Conservation (phyloP, 2,797 vertebrate genomes). For the Eidolon dupreanum region DNA sequence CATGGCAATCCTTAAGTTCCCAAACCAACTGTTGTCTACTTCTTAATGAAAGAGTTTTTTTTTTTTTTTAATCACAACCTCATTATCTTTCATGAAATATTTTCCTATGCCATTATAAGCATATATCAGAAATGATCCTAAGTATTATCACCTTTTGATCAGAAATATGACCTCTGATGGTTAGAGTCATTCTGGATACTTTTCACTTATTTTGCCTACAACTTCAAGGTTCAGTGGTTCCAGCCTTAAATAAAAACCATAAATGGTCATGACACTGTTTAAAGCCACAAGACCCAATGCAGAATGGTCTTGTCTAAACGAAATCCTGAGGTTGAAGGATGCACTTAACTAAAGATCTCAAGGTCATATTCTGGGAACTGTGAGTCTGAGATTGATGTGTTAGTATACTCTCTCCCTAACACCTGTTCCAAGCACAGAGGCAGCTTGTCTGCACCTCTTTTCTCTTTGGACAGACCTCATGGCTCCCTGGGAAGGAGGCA, state of each 20-base stretch:
- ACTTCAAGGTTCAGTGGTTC: too few relatives aligned
- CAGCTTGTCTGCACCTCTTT: neutral
- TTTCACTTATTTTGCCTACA: neutral
- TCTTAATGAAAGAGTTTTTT: neutral
- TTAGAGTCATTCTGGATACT: neutral
- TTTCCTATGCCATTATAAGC: neutral
- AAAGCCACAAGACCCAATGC: neutral
- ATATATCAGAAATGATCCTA: neutral
- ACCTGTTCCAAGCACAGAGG: too few relatives aligned
- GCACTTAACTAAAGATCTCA: neutral
- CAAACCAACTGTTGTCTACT: rapidly evolving
- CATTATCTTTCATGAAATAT: rapidly evolving
- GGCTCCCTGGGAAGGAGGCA: constrained; percentile 49
- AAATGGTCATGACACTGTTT: neutral
- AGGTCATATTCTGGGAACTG: rapidly evolving
- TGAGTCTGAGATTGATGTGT: neutral
- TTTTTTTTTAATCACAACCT: neutral
- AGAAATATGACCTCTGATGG: neutral
- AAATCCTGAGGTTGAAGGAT: neutral
- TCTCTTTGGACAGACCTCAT: neutral
- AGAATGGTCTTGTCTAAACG: neutral
- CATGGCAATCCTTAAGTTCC: neutral
- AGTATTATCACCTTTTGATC: rapidly evolving
- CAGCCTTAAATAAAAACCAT: too few relatives aligned
- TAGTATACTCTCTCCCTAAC: neutral